Evolutionary conservation across 2,113 vertebrate species (phyloP).

Genomic region (Poicephalus gulielmi): DNA sequence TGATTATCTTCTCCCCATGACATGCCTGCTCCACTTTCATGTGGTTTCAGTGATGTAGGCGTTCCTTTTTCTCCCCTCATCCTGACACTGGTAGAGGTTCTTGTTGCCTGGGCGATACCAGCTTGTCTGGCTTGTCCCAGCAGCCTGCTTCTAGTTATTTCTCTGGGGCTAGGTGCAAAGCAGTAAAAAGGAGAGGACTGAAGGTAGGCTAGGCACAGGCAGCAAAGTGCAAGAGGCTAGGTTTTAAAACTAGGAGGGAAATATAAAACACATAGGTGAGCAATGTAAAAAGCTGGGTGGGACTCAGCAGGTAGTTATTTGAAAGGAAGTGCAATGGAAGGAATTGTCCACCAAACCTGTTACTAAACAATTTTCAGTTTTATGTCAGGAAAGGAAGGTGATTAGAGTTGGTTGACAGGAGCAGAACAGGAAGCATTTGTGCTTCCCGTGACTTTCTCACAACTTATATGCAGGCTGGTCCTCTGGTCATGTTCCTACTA

Average conservation of each 20-base stretch:
- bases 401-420: not conserved
- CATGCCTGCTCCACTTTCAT: not conserved
- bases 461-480: not conserved
- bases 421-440: not conserved
- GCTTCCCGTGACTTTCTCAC: not conserved
- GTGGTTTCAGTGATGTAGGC: not conserved
- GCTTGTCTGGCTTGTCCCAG: not conserved
- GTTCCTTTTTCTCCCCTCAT: not conserved
- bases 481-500: accelerated
- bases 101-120: not conserved
- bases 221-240: not conserved
- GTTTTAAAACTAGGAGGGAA: not conserved
- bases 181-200: not conserved
- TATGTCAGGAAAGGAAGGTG: not conserved
- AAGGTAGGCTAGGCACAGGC: not conserved
- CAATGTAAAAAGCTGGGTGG: not conserved
- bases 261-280: not conserved
- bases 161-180: not conserved
- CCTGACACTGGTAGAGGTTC: accelerated
- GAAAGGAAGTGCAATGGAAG: not conserved
- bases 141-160: not conserved
- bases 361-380: not conserved
- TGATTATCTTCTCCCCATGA: not conserved
- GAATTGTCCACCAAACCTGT: not conserved
- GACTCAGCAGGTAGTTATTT: not conserved